phyloP scores from a whole-genome alignment of 2,113 vertebrate species.

The Pogona vitticeps region DNA sequence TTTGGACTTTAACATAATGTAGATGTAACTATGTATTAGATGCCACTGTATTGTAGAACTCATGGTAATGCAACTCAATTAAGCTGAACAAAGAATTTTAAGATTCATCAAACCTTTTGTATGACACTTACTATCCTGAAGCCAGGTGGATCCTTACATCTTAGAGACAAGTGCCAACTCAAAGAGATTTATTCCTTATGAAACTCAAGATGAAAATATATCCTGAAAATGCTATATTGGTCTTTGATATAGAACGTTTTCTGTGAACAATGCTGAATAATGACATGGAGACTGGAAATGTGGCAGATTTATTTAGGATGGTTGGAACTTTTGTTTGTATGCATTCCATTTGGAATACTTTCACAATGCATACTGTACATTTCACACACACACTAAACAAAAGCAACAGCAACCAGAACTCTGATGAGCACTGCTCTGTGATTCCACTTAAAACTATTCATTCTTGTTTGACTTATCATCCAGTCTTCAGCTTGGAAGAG shows the following conservation, averaged over 20 bases:
- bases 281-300: not conserved
- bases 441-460: rapidly evolving
- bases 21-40: not conserved
- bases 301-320: constrained; percentile 1
- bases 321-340: constrained; percentile 7
- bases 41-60: not conserved
- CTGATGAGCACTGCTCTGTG: not conserved
- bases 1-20: not conserved
- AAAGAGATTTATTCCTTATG: not conserved
- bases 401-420: too few relatives aligned
- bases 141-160: not conserved
- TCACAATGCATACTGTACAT: not conserved
- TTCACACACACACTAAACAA: not conserved
- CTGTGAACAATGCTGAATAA: constrained; percentile 1
- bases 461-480: not conserved
- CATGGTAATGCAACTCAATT: not conserved
- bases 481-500: not conserved
- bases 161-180: not conserved
- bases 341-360: constrained; percentile 3
- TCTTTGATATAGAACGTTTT: not conserved
- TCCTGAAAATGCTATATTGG: not conserved
- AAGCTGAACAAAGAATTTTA: constrained; percentile 1
- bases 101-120: constrained; percentile 2
- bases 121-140: not conserved
- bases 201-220: not conserved